Base-by-base conservation (phyloP, 2,113 vertebrate species). In the Rhinoderma darwinii region DNA sequence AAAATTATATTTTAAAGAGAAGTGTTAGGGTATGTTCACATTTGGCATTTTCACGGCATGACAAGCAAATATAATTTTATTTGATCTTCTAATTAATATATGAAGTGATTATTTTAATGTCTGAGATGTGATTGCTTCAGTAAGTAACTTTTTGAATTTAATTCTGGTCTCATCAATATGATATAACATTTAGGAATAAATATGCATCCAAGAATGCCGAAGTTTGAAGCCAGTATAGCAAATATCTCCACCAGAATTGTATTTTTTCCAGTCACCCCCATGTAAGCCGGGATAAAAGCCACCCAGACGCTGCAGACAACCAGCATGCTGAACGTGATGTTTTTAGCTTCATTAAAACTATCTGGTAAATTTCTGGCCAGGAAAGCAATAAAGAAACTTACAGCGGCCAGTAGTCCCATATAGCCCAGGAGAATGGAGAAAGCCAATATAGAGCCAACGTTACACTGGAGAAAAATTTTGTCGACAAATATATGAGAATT, bases 291-390 rank as follows among this genome's bases (percentile, higher is more conserved):
- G n/a, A 63, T 63, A 30, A 63, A 63, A 63, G 59, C 59, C 59
- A 63, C 59, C 59, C 59, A 63, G 10, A 63, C 59, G 30, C 59
- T 63, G 59, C 59, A 63, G 59, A 63, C 59, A 10, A 63, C 59
- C 59, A 63, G 63, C 63, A 68, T 68, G 63, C 63, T 68, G 63
- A 68, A 68, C 2, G 63, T 68, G 63, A 68, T 68, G 27, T 68
- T 68, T 18, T 68, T 68, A 18, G 63, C 63, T 68, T 68, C 63
- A 27, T 63, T 63, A 63, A 63, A 63, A 63, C n/a, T 63, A 63
- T 63, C 59, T 63, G 59, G 59, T 63, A 63, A 63, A 30, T 63
- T 63, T 63, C 59, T 63, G n/a, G 59, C n/a, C n/a, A 63, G 30
- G n/a, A 63, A 63, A 63, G 59, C 25, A 11, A 63, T n/a, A 27